Base-by-base conservation (phyloP, 2,797 vertebrate species). In the Hyperoplus immaculatus region DNA sequence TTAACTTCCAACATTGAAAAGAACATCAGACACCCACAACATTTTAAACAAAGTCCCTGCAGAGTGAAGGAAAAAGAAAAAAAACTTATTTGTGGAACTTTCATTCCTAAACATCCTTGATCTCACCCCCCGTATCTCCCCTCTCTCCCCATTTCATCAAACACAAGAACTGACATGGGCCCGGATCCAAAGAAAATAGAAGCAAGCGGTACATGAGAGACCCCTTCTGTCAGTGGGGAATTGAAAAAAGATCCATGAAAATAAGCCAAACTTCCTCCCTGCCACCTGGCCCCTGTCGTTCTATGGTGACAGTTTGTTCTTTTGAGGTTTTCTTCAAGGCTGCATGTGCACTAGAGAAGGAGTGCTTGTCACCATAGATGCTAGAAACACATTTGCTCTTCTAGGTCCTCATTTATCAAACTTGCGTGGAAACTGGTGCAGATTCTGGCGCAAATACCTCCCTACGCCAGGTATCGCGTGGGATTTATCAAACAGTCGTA, bases 291-390 rank as follows among this genome's bases (percentile, higher is more conserved):
- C 81, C 77, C 55, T 66, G 74, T 82, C 70, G 29, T 49, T 89
- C 74, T 70, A 45, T 41, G 41, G 76, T 85, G 88, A 85, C 86
- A 81, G 82, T 85, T 90, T 88, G 77, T 73, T 90, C 87, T 77
- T 94, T 91, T 88, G 82, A 82, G 80, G 75, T 91, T 90, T 85
- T 90, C 85, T 93, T 93, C 89, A 94, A 93, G 81, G 70, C 82
- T 29, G 29, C 29, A 29, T 75, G 75, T 42, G 74, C 86, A 87
- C 72, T 75, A 51, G 60, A 75, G 77, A 84, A 80, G 87, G 90
- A 75, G 76, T 78, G 80, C 76, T 77, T 81, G 83, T 89, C 85
- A 85, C 82, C 77, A 29, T 69, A 21, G 65, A 61, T 81, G 73
- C 78, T 53, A 36, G 72, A 72, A 69, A 84, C 78, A 71, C 29